These are phyloP conservation scores for Limnephilus rhombicus DNA, from an alignment of 2,888 invertebrate genomes.

Conservation along the genomic window DNA sequence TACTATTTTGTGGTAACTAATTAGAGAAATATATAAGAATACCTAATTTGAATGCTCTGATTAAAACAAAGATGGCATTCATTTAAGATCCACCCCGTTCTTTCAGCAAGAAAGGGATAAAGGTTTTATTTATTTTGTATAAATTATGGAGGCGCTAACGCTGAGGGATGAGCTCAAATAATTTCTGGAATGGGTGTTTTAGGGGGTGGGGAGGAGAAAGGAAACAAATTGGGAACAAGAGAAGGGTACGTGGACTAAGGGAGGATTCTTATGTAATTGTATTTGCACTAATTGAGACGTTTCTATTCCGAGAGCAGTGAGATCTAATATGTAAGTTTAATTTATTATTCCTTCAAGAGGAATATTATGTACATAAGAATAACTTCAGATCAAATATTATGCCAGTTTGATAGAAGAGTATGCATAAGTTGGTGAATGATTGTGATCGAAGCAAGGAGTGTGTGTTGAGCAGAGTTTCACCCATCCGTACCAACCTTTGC, in stretches of 20 bases:
- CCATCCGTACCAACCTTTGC: no score
- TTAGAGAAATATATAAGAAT: background rate
- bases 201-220: background rate
- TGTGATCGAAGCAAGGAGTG: background rate
- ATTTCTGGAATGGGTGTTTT: background rate
- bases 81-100: background rate
- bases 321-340: background rate
- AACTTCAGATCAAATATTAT: no score
- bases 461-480: background rate
- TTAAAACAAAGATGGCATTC: background rate
- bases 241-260: constrained; percentile 4
- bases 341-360: no score
- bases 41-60: background rate
- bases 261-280: constrained; percentile 10
- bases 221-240: constrained; percentile 40
- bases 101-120: background rate
- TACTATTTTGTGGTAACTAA: no score
- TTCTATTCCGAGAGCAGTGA: background rate
- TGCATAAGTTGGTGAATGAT: background rate
- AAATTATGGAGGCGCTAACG: constrained; percentile 36
- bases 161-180: constrained; percentile 42
- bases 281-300: constrained; percentile 2
- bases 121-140: constrained; percentile 50
- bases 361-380: no score
- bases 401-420: background rate